These are phyloP conservation scores for Octomys mimax DNA, from an alignment of 2,797 vertebrate species.

Conservation along the genomic window DNA sequence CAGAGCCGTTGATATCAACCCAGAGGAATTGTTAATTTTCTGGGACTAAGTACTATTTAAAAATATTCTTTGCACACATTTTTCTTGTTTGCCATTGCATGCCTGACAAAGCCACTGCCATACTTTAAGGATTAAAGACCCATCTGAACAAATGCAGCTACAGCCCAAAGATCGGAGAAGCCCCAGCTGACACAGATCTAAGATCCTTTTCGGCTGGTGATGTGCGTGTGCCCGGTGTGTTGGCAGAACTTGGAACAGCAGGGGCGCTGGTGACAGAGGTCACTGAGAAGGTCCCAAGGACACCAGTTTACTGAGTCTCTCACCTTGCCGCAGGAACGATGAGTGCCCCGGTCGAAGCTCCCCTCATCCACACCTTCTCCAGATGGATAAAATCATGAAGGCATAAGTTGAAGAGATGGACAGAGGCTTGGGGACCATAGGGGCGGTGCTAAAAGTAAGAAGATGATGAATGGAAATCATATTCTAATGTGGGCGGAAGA, in stretches of 20 bases:
- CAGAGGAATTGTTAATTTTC: conserved; percentile 6
- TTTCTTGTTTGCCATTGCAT: not conserved
- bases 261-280: not conserved
- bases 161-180: not conserved
- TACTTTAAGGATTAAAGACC: not conserved
- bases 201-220: not conserved
- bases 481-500: not conserved
- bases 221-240: not conserved
- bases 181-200: not conserved
- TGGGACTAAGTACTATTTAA: not conserved
- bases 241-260: not conserved
- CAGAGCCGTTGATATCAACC: not conserved
- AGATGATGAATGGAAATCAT: not conserved
- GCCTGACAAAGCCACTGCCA: not conserved
- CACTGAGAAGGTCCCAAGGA: not conserved
- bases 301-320: not conserved
- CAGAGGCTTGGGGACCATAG: not conserved
- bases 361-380: not conserved
- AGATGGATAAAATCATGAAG: not conserved
- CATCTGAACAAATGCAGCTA: not conserved
- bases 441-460: not conserved
- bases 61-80: not conserved
- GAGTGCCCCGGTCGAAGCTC: not conserved
- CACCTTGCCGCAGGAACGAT: not conserved
- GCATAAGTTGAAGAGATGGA: not conserved